A percentile compares a stretch with the other conserved stretches of the same genome.
phyloP scores from a whole-genome alignment of 1,140 invertebrate genomes.

The Neuroterus valhalla region DNA sequence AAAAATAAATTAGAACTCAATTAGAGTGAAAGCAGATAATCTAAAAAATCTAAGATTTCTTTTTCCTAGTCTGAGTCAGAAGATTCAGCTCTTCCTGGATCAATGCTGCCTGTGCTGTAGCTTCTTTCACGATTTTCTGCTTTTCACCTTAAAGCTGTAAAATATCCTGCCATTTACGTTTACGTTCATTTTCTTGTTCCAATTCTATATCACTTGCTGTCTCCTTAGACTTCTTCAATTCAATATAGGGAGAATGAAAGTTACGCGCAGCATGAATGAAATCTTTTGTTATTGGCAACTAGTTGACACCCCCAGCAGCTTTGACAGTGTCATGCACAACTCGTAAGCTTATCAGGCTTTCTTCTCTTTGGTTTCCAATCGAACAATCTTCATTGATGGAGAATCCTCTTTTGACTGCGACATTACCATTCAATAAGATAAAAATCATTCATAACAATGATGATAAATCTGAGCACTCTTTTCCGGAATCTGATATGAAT shows the following conservation, averaged over 20 bases:
- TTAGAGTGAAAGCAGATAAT: too few relatives aligned
- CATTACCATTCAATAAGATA: not conserved
- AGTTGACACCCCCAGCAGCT: not conserved
- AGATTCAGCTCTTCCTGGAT: too few relatives aligned
- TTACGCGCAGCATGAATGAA: too few relatives aligned
- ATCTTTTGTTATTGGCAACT: not conserved
- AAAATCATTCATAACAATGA: not conserved
- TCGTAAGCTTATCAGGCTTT: too few relatives aligned
- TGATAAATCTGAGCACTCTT: not conserved
- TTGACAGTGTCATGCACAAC: not conserved
- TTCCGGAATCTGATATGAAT: not conserved
- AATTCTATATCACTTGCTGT: not conserved
- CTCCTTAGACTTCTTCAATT: not conserved
- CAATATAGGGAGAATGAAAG: not conserved
- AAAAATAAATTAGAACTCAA: too few relatives aligned
- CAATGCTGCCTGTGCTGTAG: too few relatives aligned
- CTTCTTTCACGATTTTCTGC: too few relatives aligned
- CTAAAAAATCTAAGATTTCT: too few relatives aligned
- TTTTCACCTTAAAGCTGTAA: too few relatives aligned
- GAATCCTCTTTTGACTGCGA: slow-evolving; percentile 16
- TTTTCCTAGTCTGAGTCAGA: too few relatives aligned
- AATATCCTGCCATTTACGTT: too few relatives aligned
- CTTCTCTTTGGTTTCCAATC: slow-evolving; percentile 11
- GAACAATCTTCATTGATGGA: slow-evolving; percentile 26
- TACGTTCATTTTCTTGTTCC: not conserved